phyloP scores from a whole-genome alignment of 92 coral and sea anemone species.

The Epizoanthus rinbou region DNA sequence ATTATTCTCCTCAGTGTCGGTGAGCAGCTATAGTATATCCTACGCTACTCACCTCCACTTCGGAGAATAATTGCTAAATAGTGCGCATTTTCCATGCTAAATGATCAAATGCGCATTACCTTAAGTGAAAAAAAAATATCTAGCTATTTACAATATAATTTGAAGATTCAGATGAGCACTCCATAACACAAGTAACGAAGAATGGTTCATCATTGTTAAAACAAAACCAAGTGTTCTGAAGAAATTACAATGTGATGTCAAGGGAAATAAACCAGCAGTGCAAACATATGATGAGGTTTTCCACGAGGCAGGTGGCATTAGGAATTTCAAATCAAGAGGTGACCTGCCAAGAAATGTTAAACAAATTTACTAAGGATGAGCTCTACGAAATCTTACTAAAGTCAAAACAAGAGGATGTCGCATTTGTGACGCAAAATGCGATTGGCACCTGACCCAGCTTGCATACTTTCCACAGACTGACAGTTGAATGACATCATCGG shows the following conservation, averaged over 20 bases:
- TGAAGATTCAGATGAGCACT: background rate
- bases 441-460: conserved; percentile 29
- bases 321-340: background rate
- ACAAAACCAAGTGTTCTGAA: conserved; percentile 28
- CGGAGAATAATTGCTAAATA: no score
- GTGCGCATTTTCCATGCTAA: no score
- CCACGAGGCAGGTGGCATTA: conserved; percentile 23
- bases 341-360: conserved; percentile 21
- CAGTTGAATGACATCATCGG: conserved; percentile 19
- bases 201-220: background rate
- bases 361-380: conserved; percentile 26
- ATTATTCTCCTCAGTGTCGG: no score
- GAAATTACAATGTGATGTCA: conserved; percentile 14
- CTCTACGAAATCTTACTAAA: conserved; percentile 10
- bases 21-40: no score
- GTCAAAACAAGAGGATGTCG: background rate
- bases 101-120: no score
- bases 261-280: background rate
- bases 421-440: conserved; percentile 22
- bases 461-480: conserved; percentile 1
- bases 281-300: conserved; percentile 21
- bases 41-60: no score
- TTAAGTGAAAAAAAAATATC: no score
- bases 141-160: no score
- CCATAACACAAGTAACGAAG: background rate